phyloP scores from a whole-genome alignment of 92 coral and sea anemone species.

The Zoanthus gigantus region DNA sequence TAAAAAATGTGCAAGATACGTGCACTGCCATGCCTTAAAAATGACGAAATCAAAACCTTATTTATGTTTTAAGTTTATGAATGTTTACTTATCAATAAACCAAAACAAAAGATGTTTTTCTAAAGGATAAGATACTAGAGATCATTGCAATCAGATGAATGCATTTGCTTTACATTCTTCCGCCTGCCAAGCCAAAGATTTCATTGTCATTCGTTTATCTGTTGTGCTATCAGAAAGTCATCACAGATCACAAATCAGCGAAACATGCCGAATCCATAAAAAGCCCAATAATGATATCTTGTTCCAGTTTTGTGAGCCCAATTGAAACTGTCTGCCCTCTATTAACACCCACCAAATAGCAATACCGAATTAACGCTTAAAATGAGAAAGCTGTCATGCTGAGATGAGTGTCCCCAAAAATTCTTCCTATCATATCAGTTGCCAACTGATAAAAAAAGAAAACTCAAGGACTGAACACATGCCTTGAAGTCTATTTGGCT shows the following conservation, averaged over 20 bases:
- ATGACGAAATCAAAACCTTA: background rate
- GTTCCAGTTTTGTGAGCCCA: slow-evolving; percentile 33
- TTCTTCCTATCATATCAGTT: slow-evolving; percentile 10
- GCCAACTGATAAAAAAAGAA: slow-evolving; percentile 13
- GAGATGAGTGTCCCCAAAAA: slow-evolving; percentile 28
- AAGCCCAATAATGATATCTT: slow-evolving; percentile 37
- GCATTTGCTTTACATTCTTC: slow-evolving; percentile 32
- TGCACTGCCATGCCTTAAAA: background rate
- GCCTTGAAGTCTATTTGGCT: background rate
- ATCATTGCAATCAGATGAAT: slow-evolving; percentile 9
- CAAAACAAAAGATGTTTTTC: slow-evolving; percentile 40
- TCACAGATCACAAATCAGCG: slow-evolving; percentile 44
- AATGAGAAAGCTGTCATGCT: slow-evolving; percentile 11
- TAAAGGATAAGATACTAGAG: slow-evolving; percentile 32
- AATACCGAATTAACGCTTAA: background rate
- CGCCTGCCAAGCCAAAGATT: slow-evolving; percentile 29
- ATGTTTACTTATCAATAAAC: slow-evolving; percentile 28
- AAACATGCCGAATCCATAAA: slow-evolving; percentile 47
- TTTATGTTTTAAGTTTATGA: slow-evolving; percentile 30
- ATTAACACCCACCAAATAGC: slow-evolving; percentile 33
- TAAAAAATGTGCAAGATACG: background rate
- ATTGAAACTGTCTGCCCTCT: slow-evolving; percentile 37
- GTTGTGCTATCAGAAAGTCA: slow-evolving; percentile 23
- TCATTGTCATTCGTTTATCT: slow-evolving; percentile 31
- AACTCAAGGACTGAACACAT: background rate